Base-by-base conservation (phyloP, 2,113 vertebrate species). In the Nanorana parkeri region DNA sequence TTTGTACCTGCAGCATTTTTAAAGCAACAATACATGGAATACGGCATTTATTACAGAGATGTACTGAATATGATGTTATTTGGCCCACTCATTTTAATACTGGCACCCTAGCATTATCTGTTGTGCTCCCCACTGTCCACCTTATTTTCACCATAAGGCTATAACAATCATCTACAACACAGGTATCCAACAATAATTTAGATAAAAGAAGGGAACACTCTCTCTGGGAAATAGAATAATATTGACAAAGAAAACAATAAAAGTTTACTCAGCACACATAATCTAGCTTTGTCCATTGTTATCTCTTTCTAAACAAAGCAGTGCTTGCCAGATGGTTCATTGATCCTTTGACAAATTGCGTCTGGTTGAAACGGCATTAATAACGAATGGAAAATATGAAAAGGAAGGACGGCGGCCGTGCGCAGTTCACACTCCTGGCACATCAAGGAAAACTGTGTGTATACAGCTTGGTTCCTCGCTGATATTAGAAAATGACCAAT, bases 301-400 rank as follows among this genome's bases (percentile, higher is more conserved):
- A 80, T 61, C 26, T 82, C 13, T 63, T 65, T 71, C 71, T 84
- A 74, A 64, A 78, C 26, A 85, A 32, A 64, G 84, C 84, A 73
- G 26, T 66, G 19, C 55, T 52, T 84, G 54, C 66, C 72, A 86
- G 41, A 78, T 20, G 51, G 79, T 68, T 87, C 55, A 74, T 68
- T 32, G 55, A 87, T 58, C 21, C 52, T 68, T 72, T 60, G 58
- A 64, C 15, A 84, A 84, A 84, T 72, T 75, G 36, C 64, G 56
- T 36, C 74, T 81, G 80, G 75, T 56, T 85, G 17, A 81, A 86
- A 60, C 56, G 83, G 32, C 26, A 58, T 67, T 67, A 75, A 54
- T 75, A 51, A 15, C 32, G 52, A 51, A 7, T 24, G 28, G n/a
- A 64, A 75, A 75, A 72, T 29, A 55, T 63, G 75, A 65, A 77